These are phyloP conservation scores for Molossus alvarezi DNA, from an alignment of 2,797 vertebrate species.

Conservation along the genomic window DNA sequence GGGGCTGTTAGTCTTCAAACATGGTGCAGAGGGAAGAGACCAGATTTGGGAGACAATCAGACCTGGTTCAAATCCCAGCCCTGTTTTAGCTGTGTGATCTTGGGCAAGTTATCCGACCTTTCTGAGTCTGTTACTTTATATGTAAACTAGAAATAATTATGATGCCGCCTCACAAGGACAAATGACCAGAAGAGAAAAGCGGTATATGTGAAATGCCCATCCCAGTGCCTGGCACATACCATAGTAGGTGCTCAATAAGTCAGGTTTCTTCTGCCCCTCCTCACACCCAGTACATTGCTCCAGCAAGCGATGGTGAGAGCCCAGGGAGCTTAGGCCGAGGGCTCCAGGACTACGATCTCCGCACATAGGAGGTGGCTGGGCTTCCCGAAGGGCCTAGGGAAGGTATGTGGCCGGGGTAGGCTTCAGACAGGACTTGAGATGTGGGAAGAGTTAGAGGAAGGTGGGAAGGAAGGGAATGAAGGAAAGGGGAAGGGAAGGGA, in stretches of 20 bases:
- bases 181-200: neutral
- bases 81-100: conserved; percentile 53
- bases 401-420: neutral
- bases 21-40: neutral
- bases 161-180: neutral
- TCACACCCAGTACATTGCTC: conserved; percentile 33
- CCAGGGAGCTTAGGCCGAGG: conserved; percentile 47
- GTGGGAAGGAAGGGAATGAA: too few species aligned
- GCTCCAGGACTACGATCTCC: conserved; percentile 67
- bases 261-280: conserved; percentile 45
- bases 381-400: neutral
- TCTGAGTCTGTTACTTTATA: conserved; percentile 13
- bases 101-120: conserved; percentile 40
- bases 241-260: conserved; percentile 79
- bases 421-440: conserved; percentile 48
- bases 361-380: conserved; percentile 66
- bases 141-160: conserved; percentile 22
- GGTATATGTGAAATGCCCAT: neutral
- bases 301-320: neutral
- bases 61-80: conserved; percentile 20
- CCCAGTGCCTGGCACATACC: conserved; percentile 25
- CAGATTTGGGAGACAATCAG: neutral
- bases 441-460: too few species aligned
- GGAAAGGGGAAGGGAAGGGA: too few species aligned
- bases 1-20: neutral